Conservation (phyloP, 2,113 vertebrate genomes). For the Dicentrarchus labrax region DNA sequence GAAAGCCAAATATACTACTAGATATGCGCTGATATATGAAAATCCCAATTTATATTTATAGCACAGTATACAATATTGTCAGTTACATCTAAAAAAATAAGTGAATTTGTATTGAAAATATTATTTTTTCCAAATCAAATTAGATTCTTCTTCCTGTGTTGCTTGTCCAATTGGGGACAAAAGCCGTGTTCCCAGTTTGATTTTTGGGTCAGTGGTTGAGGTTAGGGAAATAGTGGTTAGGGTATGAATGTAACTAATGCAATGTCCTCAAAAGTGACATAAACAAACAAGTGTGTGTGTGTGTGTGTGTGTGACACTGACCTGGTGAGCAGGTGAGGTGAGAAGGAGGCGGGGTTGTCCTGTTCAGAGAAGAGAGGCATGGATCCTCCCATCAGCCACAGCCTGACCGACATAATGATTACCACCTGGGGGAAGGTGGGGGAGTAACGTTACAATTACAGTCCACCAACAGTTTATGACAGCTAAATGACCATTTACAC, state of each 20-base stretch:
- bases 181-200: no score
- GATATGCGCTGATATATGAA: not conserved
- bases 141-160: not conserved
- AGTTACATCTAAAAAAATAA: not conserved
- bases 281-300: not conserved
- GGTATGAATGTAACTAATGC: no score
- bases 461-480: no score
- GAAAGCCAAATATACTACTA: not conserved
- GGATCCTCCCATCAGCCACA: conserved; percentile 98
- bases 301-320: conserved; percentile 54
- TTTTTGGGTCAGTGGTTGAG: no score
- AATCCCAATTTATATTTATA: not conserved
- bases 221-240: no score
- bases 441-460: not conserved
- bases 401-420: conserved; percentile 89
- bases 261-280: no score
- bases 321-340: conserved; percentile 93
- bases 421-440: conserved; percentile 85
- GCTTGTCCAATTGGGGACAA: no score
- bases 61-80: not conserved
- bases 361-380: conserved; percentile 99
- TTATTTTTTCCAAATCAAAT: not conserved
- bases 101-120: not conserved
- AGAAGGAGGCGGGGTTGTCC: conserved; percentile 98
- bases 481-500: not conserved